Evolutionary conservation across 2,888 invertebrate genomes (phyloP), one percentile per base, ranked within the genome.

Genomic region (Spilosoma lubricipeda): DNA sequence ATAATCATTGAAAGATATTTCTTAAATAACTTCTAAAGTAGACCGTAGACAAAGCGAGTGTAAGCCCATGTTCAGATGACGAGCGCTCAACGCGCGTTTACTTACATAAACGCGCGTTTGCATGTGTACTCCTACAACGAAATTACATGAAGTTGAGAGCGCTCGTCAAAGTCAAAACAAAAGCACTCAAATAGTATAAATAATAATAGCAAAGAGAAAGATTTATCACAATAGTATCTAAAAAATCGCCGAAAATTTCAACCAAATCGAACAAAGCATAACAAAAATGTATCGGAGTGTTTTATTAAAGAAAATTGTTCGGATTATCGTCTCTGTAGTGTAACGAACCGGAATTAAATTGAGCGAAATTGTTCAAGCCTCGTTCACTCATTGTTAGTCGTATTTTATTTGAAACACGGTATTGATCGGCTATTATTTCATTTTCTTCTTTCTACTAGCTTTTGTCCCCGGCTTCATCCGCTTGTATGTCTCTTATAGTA

Each of bases 291-390:
- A 71, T 39, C 33, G 70, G 13, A 36, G 30, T 68, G 72, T 70
- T 73, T 69, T 76, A 72, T 79, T 73, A 45, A 73, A 78, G 77
- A 83, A 80, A 81, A 76, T 80, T 69, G 65, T 65, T 33, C 65
- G 33, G 77, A 75, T 80, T 68, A 80, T 82, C 68, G 63, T 79
- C 74, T 79, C 59, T 72, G 71, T 39, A 52, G 59, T 42, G 71
- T 77, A 84, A 84, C 76, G 80, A 84, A 81, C 82, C 56, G 77
- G 73, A 78, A 79, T 42, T 59, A 30, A 71, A 77, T 64, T 45
- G 70, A 63, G 27, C n/a, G 52, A 69, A 85, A 80, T 85, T 75
- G 77, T 77, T 70, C 52, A 77, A 68, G 74, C 67, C 70, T 72
- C 75, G 64, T 67, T 80, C 74, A 71, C 45, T 42, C 67, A 72